Conservation (phyloP, 2,797 vertebrate genomes). For the Argya squamiceps region DNA sequence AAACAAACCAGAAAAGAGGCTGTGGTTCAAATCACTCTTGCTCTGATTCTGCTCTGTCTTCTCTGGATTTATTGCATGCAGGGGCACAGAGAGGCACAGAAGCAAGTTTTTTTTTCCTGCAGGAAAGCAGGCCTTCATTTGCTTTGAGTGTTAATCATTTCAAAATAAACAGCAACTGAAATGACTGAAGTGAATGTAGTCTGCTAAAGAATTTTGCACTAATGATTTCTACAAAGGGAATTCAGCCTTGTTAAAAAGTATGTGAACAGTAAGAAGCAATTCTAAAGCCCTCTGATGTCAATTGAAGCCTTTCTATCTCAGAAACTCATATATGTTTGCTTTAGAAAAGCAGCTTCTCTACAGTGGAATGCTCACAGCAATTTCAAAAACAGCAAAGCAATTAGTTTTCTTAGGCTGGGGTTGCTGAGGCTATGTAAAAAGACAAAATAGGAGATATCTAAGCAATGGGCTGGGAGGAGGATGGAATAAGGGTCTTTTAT, state of each 20-base stretch:
- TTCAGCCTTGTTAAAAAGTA: slow-evolving; percentile 42
- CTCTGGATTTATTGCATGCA: neutral
- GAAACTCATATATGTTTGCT: slow-evolving; percentile 39
- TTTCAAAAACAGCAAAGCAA: slow-evolving; percentile 46
- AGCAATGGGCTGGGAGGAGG: neutral
- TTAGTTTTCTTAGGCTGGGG: slow-evolving; percentile 4
- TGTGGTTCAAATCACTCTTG: neutral
- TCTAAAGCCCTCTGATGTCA: slow-evolving; percentile 55
- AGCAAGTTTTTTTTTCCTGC: neutral
- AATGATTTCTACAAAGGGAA: slow-evolving; percentile 57
- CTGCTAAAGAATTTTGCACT: slow-evolving; percentile 27
- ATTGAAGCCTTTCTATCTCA: slow-evolving; percentile 42
- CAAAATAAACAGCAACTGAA: slow-evolving; percentile 26
- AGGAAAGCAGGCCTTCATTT: slow-evolving; percentile 25
- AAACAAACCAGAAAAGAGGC: neutral
- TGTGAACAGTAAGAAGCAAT: slow-evolving; percentile 57
- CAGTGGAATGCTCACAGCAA: slow-evolving; percentile 47
- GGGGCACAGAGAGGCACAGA: neutral
- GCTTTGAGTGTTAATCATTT: slow-evolving; percentile 39
- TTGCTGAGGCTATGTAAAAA: neutral
- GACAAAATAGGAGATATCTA: neutral
- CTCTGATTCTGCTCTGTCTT: neutral
- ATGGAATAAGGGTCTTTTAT: neutral
- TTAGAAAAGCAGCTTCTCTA: slow-evolving; percentile 46
- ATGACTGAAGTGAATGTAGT: neutral